Conservation (phyloP, 2,113 vertebrate genomes). For the Alethe castanea region DNA sequence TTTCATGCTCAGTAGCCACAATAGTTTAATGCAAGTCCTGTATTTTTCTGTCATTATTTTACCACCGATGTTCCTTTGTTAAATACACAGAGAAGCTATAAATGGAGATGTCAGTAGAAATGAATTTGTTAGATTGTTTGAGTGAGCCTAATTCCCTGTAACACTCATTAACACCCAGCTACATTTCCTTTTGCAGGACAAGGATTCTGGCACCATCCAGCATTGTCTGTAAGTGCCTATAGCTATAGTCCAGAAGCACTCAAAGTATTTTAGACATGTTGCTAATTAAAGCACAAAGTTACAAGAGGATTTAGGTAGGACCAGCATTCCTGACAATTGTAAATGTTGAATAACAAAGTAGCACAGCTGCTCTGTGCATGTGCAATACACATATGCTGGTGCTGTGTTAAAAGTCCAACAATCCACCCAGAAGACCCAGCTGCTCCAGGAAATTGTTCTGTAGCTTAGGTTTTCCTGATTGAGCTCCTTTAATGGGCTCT, state of each 20-base stretch:
- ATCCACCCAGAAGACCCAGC: neutral
- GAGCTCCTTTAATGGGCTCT: neutral
- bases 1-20: neutral
- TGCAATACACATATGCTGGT: neutral
- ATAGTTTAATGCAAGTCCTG: neutral
- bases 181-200: neutral
- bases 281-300: slow-evolving; percentile 1
- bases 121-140: neutral
- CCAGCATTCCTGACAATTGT: neutral
- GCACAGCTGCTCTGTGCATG: neutral
- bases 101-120: neutral
- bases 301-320: neutral
- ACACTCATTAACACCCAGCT: neutral
- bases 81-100: neutral
- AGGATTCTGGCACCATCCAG: neutral
- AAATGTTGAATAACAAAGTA: neutral
- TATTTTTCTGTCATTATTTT: neutral
- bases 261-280: neutral
- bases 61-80: neutral
- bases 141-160: neutral
- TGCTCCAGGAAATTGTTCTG: neutral
- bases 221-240: neutral
- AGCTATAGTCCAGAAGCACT: neutral
- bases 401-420: neutral
- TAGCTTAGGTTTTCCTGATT: neutral